Evolutionary conservation across 2,113 vertebrate species (phyloP).

Genomic region (Vanacampus margaritifer): DNA sequence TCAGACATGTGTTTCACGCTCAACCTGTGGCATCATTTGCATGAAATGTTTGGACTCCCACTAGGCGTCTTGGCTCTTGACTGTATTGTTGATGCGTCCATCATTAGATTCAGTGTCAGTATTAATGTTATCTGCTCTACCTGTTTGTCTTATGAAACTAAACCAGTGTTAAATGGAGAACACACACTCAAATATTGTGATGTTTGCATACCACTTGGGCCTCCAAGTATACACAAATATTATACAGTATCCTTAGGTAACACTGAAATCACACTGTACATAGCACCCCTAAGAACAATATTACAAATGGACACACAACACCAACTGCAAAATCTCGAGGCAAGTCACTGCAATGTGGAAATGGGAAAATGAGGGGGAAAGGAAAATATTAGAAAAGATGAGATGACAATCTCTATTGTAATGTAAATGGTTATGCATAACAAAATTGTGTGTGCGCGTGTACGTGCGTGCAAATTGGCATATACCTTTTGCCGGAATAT

Average conservation of each 20-base stretch:
- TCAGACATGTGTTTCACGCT: conserved; percentile 18
- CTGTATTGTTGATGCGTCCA: conserved; percentile 28
- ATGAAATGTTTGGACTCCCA: conserved; percentile 61
- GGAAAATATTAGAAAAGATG: conserved; percentile 54
- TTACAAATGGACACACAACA: conserved; percentile 31
- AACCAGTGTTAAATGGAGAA: conserved; percentile 34
- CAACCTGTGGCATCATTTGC: conserved; percentile 53
- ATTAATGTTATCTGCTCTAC: conserved; percentile 53
- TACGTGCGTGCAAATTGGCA: conserved; percentile 42
- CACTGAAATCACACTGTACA: conserved; percentile 58
- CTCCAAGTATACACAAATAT: conserved; percentile 39
- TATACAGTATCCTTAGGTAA: conserved; percentile 22
- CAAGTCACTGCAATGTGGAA: conserved; percentile 28
- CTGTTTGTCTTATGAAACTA: conserved; percentile 52
- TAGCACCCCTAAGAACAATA: conserved; percentile 54
- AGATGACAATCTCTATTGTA: conserved; percentile 76
- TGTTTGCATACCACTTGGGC: conserved; percentile 35
- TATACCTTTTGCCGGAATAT: conserved; percentile 71
- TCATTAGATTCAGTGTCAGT: conserved; percentile 50
- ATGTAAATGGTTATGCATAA: conserved; percentile 72
- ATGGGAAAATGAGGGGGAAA: conserved; percentile 16
- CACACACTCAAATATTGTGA: conserved; percentile 50
- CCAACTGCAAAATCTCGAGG: conserved; percentile 21
- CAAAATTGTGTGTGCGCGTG: conserved; percentile 47
- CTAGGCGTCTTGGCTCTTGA: conserved; percentile 35